Evolutionary conservation across 1,140 invertebrate genomes (phyloP).

Genomic region (Aphelinus atriplicis): DNA sequence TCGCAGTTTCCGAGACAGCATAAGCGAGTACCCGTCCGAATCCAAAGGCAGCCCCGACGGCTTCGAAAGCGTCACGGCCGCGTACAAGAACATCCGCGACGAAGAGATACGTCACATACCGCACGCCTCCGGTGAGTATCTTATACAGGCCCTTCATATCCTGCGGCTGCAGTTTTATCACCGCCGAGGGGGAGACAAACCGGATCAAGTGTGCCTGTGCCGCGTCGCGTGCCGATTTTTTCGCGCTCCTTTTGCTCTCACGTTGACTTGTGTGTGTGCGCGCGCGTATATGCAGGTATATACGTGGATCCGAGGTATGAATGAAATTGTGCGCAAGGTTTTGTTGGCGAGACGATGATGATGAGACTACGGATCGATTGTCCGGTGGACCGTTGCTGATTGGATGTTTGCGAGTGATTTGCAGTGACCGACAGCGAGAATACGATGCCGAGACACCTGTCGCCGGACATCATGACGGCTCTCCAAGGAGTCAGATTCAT

Average conservation of each 20-base stretch:
- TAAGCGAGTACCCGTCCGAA: slow-evolving; percentile 69
- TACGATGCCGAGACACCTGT: slow-evolving; percentile 80
- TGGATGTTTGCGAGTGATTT: slow-evolving; percentile 2
- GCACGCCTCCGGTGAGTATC: slow-evolving; percentile 69
- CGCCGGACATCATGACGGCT: slow-evolving; percentile 88
- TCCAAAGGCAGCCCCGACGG: slow-evolving; percentile 68
- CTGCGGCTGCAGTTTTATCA: neutral
- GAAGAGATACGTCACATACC: slow-evolving; percentile 68
- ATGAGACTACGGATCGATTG: too few species aligned
- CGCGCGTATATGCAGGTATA: neutral
- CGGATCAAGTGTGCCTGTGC: neutral
- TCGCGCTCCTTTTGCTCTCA: neutral
- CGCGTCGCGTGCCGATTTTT: slow-evolving; percentile 6
- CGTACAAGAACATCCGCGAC: slow-evolving; percentile 72
- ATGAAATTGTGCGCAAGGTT: too few species aligned
- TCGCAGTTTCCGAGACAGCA: slow-evolving; percentile 63
- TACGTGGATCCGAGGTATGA: neutral
- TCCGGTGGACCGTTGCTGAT: neutral
- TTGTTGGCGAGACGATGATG: too few species aligned
- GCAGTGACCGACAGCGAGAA: slow-evolving; percentile 81
- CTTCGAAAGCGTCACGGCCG: slow-evolving; percentile 70
- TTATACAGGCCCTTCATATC: neutral
- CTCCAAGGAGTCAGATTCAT: slow-evolving; percentile 95
- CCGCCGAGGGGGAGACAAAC: neutral
- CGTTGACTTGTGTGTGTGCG: neutral